A percentile compares a stretch with the other conserved stretches of the same genome.
These are phyloP conservation scores for Morpho deidamia DNA, from an alignment of 2,888 invertebrate genomes.

Conservation along the genomic window DNA sequence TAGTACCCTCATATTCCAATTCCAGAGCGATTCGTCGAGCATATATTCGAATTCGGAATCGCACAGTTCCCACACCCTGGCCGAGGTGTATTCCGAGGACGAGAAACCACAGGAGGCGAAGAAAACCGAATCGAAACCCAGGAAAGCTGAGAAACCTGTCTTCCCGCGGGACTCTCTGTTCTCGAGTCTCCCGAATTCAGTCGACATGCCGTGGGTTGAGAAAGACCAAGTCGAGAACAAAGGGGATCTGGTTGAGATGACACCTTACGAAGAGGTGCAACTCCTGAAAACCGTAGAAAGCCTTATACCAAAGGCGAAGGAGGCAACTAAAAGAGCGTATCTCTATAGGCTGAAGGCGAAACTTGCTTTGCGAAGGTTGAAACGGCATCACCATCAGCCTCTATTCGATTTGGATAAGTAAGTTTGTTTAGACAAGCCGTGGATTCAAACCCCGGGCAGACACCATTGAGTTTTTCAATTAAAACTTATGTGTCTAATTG, in stretches of 20 bases:
- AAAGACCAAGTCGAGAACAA: slow-evolving; percentile 30
- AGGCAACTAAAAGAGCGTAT: slow-evolving; percentile 43
- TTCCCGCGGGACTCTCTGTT: slow-evolving; percentile 47
- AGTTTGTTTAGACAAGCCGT: too few relatives aligned
- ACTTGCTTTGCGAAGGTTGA: slow-evolving; percentile 53
- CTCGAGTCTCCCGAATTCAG: slow-evolving; percentile 49
- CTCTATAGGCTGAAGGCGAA: slow-evolving; percentile 49
- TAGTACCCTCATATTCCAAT: too few relatives aligned
- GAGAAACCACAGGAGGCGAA: slow-evolving; percentile 19
- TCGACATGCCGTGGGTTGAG: slow-evolving; percentile 56
- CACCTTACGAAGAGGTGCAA: slow-evolving; percentile 66
- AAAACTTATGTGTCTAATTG: too few relatives aligned
- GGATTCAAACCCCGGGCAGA: too few relatives aligned
- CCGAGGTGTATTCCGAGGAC: slow-evolving; percentile 24
- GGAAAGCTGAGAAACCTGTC: slow-evolving; percentile 34
- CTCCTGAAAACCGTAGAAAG: slow-evolving; percentile 59
- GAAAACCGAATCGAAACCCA: slow-evolving; percentile 31
- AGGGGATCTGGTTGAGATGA: slow-evolving; percentile 42
- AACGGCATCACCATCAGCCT: slow-evolving; percentile 62
- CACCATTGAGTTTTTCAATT: too few relatives aligned
- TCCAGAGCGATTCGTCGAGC: slow-evolving; percentile 62
- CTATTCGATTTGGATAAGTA: slow-evolving; percentile 67
- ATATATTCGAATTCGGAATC: slow-evolving; percentile 57
- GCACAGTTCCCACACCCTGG: slow-evolving; percentile 33
- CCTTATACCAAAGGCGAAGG: slow-evolving; percentile 49